Base-by-base conservation (phyloP, 2,888 invertebrate species). In the Tachina fera region DNA sequence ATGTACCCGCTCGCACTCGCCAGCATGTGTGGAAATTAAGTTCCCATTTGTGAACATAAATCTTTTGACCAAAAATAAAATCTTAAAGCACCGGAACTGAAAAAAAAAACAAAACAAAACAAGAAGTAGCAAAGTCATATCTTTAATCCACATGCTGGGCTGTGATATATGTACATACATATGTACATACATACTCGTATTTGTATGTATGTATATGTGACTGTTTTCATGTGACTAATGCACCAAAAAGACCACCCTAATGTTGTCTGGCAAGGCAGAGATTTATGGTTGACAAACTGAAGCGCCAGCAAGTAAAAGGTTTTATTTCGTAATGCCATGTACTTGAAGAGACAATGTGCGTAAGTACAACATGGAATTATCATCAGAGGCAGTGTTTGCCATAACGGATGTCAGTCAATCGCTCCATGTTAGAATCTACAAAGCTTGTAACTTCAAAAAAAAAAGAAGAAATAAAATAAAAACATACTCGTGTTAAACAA, bases 11-110 rank as follows among this genome's bases (percentile, higher is more conserved):
- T 60, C 16, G 9, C 13, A 47, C 31, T 72, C 58, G 43, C 41
- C 9, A 39, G 58, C 47, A 77, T 76, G 63, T 65, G 77, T 71
- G 83, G 70, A 71, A 83, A 79, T 86, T 86, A 60, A 76, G 82
- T 67, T 79, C 22, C 79, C 53, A 80, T 80, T 85, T 80, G 49
- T 16, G 72, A 70, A 88, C 90, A 91, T 91, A 91, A 91, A 91
- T 91, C 91, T 90, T 89, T 45, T 78, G 60, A 67, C 81, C 78
- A 79, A 74, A 70, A 80, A 80, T 45, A 75, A 79, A 85, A 77
- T 77, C 84, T 78, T 76, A 85, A 88, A 88, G 86, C 72, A 87
- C 90, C 91, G 91, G 91, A 91, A 92, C 91, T 88, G 91, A 91
- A 89, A 90, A 88, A 51, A 51, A 43, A n/a, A n/a, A 89, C 88